Conservation (phyloP, 2,797 vertebrate species). For the Melanotaenia nigrans region DNA sequence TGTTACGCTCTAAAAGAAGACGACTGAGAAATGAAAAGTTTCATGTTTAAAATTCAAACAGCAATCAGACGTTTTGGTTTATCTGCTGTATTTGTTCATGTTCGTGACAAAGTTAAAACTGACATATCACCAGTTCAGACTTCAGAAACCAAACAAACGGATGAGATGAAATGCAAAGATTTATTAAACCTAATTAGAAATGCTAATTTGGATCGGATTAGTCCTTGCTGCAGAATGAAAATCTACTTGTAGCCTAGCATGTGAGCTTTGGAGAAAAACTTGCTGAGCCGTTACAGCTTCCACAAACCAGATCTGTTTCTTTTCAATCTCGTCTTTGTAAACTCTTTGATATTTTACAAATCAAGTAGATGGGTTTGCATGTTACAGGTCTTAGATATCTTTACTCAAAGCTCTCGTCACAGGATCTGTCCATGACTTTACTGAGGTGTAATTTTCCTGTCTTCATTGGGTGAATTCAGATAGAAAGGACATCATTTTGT, state of each 20-base stretch:
- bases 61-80: not conserved
- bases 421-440: not conserved
- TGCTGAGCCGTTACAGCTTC: not conserved
- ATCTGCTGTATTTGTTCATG: not conserved
- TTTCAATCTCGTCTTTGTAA: not conserved
- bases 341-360: not conserved
- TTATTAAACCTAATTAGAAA: constrained; percentile 11
- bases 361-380: not conserved
- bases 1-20: not conserved
- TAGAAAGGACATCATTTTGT: not conserved
- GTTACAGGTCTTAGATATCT: not conserved
- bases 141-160: constrained; percentile 7
- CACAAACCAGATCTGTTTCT: constrained; percentile 1
- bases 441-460: not conserved
- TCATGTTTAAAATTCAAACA: not conserved
- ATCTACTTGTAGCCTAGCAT: not conserved
- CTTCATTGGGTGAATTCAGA: not conserved
- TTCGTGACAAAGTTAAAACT: constrained; percentile 4
- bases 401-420: not conserved
- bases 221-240: constrained; percentile 5
- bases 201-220: constrained; percentile 15
- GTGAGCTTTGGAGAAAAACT: not conserved
- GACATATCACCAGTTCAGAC: constrained; percentile 12
- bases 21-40: not conserved
- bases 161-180: constrained; percentile 10